Base-by-base conservation (phyloP, 1,140 invertebrate species). In the Pseudomyrmex cubaensis region DNA sequence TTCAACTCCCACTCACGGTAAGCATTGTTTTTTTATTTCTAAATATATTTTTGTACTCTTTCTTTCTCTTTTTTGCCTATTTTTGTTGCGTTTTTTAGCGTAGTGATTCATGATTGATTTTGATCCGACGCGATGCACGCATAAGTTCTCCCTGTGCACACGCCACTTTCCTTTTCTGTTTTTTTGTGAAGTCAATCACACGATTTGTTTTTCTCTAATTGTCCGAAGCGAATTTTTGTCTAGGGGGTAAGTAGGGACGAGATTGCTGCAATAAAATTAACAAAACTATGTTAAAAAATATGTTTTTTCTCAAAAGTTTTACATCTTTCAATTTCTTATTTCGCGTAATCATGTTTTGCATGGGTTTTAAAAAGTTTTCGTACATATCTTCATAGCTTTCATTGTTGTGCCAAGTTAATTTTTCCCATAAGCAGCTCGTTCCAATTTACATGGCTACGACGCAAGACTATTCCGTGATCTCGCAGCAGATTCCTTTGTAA, bases 21-120 rank as follows among this genome's bases (percentile, higher is more conserved):
- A 94, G 94, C 93, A 94, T 93, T 94, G 88, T 92, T 93, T 94
- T 92, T 94, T 94, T 92, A 94, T 94, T 94, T 92, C 93, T 92
- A 82, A 91, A 90, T 92, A 91, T 85, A 91, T 75, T 62, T 90
- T 91, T 87, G 61, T 91, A 82, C 76, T 93, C 93, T 86, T 91
- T 91, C 93, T 13, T 63, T 93, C 91, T 91, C 94, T 93, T 92
- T 92, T 92, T 91, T 89, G 82, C 90, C 67, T 64, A 89, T 88
- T 90, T 80, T 84, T 72, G 86, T 69, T 87, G 85, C 76, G 77
- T 82, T 76, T 82, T 76, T 91, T 85, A 84, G 52, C 22, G 48
- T 84, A 87, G 75, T 72, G 59, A 85, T 46, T 85, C 48, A 64
- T 20, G 20, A 20, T 54, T 77, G 66, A 72, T 15, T 59, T 57